Evolutionary conservation across 2,888 invertebrate genomes (phyloP).

Genomic region (Atherix ibis): DNA sequence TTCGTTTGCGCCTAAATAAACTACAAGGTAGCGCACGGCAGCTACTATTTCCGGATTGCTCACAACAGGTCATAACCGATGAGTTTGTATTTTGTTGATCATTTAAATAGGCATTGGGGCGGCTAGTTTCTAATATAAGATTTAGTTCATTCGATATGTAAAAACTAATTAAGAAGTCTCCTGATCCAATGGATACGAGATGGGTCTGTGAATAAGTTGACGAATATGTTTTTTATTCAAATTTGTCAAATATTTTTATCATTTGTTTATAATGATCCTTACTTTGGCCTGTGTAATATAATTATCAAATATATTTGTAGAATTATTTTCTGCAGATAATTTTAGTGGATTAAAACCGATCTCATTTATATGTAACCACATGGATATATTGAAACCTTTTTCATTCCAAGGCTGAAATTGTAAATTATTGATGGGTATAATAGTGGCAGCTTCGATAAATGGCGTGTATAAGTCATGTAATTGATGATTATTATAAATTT

Average conservation of each 20-base stretch:
- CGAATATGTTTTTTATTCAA: too few species aligned
- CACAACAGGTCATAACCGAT: too few species aligned
- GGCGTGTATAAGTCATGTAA: constrained; percentile 22
- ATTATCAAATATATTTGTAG: too few species aligned
- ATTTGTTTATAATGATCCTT: too few species aligned
- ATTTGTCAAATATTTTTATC: too few species aligned
- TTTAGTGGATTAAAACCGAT: constrained; percentile 3
- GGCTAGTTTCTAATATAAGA: constrained; percentile 24
- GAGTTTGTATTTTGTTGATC: not conserved
- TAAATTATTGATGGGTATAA: constrained; percentile 26
- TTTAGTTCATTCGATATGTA: constrained; percentile 25
- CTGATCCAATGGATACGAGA: constrained; percentile 29
- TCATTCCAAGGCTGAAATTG: constrained; percentile 22
- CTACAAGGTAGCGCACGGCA: not conserved
- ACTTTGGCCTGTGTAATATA: too few species aligned
- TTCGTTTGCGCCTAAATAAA: constrained; percentile 6
- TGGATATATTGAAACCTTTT: constrained; percentile 25
- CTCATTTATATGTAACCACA: constrained; percentile 18
- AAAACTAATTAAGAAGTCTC: constrained; percentile 26
- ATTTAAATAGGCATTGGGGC: constrained; percentile 22
- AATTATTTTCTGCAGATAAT: too few species aligned
- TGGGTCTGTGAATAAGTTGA: constrained; percentile 28
- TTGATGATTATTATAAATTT: constrained; percentile 25
- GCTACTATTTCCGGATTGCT: not conserved
- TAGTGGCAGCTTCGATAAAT: constrained; percentile 25